Evolutionary conservation across 64 coral and sea anemone species (phyloP).

Genomic region (Montipora efflorescens): DNA sequence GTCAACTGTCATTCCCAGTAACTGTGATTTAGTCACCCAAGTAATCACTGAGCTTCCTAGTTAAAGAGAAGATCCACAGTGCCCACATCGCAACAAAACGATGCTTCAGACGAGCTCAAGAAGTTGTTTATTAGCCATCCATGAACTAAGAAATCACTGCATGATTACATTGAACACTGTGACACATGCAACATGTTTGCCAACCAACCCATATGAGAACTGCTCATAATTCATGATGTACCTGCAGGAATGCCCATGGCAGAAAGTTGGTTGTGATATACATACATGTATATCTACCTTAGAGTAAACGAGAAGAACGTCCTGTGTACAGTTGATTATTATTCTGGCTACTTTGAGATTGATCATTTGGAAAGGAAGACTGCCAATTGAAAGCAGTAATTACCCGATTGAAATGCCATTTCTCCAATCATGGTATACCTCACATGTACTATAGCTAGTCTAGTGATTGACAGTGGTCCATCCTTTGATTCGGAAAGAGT

Average conservation of each 20-base stretch:
- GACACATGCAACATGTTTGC: conserved; percentile 24
- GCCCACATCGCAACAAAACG: too few relatives aligned
- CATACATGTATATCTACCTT: background rate
- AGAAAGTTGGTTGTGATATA: conserved; percentile 39
- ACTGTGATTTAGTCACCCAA: too few relatives aligned
- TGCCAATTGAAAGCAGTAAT: background rate
- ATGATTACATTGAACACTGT: background rate
- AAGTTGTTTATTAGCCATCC: conserved; percentile 15
- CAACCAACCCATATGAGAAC: background rate
- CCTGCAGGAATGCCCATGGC: background rate
- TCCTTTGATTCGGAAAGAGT: background rate
- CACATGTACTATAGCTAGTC: too few relatives aligned
- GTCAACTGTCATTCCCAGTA: too few relatives aligned
- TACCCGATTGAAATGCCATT: conserved; percentile 35
- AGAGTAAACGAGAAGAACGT: background rate
- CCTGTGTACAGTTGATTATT: conserved; percentile 30
- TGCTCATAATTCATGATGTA: conserved; percentile 16
- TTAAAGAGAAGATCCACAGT: too few relatives aligned
- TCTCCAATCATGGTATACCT: conserved; percentile 35
- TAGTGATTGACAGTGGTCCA: too few relatives aligned
- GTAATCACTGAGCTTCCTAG: too few relatives aligned
- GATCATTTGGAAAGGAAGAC: conserved; percentile 18
- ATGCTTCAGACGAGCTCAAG: background rate
- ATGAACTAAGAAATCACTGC: background rate
- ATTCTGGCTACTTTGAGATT: too few relatives aligned